Conservation (phyloP, 2,888 invertebrate species). For the Buathra laborator region DNA sequence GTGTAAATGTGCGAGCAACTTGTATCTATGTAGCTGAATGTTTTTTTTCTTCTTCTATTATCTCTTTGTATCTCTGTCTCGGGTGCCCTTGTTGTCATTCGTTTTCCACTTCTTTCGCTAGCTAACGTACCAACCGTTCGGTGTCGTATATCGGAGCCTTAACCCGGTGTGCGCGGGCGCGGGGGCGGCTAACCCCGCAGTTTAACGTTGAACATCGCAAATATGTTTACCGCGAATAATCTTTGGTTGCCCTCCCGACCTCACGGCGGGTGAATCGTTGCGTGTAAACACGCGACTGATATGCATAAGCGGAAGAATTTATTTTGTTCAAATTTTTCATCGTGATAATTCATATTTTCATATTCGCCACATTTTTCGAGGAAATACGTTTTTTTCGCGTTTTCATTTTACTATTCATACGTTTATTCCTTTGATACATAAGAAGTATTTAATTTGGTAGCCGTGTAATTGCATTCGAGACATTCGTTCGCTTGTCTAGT, state of each 20-base stretch:
- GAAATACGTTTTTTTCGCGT: not conserved
- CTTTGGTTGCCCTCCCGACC: not conserved
- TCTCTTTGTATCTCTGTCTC: slow-evolving; percentile 13
- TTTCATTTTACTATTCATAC: not conserved
- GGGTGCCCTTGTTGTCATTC: slow-evolving; percentile 11
- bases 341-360: not conserved
- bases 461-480: not conserved
- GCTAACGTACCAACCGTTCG: not conserved
- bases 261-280: not conserved
- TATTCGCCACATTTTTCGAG: not conserved
- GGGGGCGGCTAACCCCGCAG: not conserved
- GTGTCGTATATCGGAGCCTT: slow-evolving; percentile 6
- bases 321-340: not conserved
- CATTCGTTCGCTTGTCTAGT: not conserved
- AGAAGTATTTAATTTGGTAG: not conserved
- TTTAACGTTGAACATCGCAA: slow-evolving; percentile 23
- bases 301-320: not conserved
- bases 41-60: not conserved
- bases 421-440: not conserved
- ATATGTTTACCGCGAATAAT: slow-evolving; percentile 41
- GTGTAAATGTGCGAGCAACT: not conserved
- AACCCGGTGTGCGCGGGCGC: not conserved
- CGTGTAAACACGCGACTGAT: slow-evolving; percentile 19
- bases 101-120: slow-evolving; percentile 6
- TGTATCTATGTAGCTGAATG: not conserved